Evolutionary conservation across 2,797 vertebrate genomes (phyloP).

Genomic region (Pagetopsis macropterus): DNA sequence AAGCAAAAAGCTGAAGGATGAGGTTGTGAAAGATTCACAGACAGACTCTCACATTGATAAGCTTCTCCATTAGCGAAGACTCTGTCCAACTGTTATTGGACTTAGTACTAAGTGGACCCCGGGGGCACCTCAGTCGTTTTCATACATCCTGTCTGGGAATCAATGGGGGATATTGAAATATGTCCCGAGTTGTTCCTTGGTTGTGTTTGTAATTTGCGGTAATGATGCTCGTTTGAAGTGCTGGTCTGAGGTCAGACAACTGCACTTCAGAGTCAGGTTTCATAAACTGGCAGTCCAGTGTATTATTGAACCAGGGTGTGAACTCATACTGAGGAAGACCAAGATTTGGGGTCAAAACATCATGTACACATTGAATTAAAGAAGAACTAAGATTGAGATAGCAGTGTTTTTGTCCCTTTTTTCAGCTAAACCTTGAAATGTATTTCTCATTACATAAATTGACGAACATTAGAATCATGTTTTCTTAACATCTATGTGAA

Average conservation of each 20-base stretch:
- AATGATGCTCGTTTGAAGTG: slow-evolving; percentile 49
- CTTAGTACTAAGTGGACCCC: slow-evolving; percentile 72
- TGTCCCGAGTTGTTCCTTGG: slow-evolving; percentile 37
- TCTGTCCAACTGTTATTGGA: slow-evolving; percentile 75
- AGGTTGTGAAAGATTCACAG: slow-evolving; percentile 41
- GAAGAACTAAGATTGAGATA: background rate
- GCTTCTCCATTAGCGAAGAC: slow-evolving; percentile 66
- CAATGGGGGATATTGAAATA: slow-evolving; percentile 73
- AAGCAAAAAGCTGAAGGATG: slow-evolving; percentile 57
- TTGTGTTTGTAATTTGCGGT: slow-evolving; percentile 47
- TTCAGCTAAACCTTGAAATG: background rate
- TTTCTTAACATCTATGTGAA: too few species aligned
- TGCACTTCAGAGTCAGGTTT: slow-evolving; percentile 8
- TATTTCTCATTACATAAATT: background rate
- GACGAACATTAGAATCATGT: background rate
- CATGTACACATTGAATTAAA: background rate
- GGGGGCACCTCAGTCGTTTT: slow-evolving; percentile 64
- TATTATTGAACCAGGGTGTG: background rate
- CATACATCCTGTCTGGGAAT: slow-evolving; percentile 67
- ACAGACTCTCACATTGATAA: slow-evolving; percentile 64
- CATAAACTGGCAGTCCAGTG: background rate
- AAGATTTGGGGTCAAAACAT: background rate
- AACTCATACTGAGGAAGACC: background rate
- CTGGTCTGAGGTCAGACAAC: slow-evolving; percentile 32
- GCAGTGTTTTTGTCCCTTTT: background rate